These are phyloP conservation scores for Melangyna quadrimaculata DNA, from an alignment of 2,888 invertebrate species.

Conservation along the genomic window DNA sequence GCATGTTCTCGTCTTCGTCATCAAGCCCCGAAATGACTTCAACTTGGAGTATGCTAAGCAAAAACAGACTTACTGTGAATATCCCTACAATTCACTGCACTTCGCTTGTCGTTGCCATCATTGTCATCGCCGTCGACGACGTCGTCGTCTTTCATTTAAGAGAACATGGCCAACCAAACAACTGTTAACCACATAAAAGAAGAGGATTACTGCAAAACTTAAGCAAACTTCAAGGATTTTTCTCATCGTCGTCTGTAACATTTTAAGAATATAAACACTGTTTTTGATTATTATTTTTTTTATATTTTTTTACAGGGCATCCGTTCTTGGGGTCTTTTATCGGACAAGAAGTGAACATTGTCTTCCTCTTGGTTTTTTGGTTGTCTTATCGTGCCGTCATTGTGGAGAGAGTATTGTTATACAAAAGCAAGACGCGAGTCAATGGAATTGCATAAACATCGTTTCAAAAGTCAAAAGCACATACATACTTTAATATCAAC, in stretches of 20 bases:
- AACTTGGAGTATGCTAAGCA: not conserved
- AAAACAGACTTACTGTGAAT: constrained; percentile 18
- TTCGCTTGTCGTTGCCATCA: constrained; percentile 7
- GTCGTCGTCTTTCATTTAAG: constrained; percentile 40
- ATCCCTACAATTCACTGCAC: constrained; percentile 33
- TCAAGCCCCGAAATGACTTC: constrained; percentile 32
- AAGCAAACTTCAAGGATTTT: constrained; percentile 52
- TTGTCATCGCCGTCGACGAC: not conserved
- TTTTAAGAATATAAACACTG: constrained; percentile 43
- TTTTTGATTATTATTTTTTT: constrained; percentile 1
- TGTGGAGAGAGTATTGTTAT: not conserved
- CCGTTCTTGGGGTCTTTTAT: not conserved
- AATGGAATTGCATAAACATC: constrained; percentile 13
- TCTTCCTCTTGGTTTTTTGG: constrained; percentile 1
- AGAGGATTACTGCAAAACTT: constrained; percentile 27
- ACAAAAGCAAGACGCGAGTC: not conserved
- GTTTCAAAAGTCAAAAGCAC: not conserved
- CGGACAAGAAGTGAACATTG: constrained; percentile 56
- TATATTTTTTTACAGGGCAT: not conserved
- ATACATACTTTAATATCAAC: not conserved
- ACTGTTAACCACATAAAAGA: constrained; percentile 19
- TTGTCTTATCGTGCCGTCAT: constrained; percentile 23
- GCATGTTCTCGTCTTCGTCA: too few species aligned
- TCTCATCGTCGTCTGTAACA: constrained; percentile 13
- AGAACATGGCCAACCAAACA: constrained; percentile 38